Evolutionary conservation across 2,888 invertebrate species (phyloP), one percentile per base, ranked within the genome.

Genomic region (Cosmorhoe ocellata): DNA sequence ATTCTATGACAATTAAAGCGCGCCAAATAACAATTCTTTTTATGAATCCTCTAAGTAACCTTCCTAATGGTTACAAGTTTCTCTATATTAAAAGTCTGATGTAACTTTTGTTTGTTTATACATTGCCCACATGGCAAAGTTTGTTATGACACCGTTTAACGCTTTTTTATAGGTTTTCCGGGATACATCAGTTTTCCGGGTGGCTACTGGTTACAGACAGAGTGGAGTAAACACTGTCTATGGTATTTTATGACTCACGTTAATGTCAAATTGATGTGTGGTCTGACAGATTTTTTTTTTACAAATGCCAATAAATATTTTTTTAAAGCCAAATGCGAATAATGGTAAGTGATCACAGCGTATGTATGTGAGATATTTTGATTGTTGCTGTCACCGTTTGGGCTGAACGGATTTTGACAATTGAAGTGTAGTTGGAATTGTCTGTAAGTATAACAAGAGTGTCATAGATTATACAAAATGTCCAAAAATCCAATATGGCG

Each of bases 161-260:
- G 39, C 43, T 47, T 48, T 58, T 58, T 58, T 53, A 56, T 51
- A 33, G 41, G 37, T 52, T 47, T 58, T 52, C 58, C 50, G 26
- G 53, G 48, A 58, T 52, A 45, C 30, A 45, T 50, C 53, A 46
- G 46, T 50, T 50, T 59, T 49, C 54, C 46, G 42, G 51, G 50
- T 48, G 53, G 53, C 56, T 57, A 44, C 53, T 12, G 53, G 53
- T 53, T 57, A 44, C 53, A 11, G 49, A 37, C 46, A 52, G 47
- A 46, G 46, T 42, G 42, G 36, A 0, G 37, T 44, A 47, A 47
- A 55, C 44, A 51, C 31, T 33, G 36, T 39, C 37, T 39, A 49
- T 10, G 13, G 30, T 39, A 26, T 40, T 45, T 47, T 43, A 40
- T 27, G 53, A 27, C 7, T 9, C 14, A 12, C n/a, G 24, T 43